Evolutionary conservation across 2,113 vertebrate species (phyloP), one percentile per base, ranked within the genome.

Genomic region (Erinaceus europaeus): DNA sequence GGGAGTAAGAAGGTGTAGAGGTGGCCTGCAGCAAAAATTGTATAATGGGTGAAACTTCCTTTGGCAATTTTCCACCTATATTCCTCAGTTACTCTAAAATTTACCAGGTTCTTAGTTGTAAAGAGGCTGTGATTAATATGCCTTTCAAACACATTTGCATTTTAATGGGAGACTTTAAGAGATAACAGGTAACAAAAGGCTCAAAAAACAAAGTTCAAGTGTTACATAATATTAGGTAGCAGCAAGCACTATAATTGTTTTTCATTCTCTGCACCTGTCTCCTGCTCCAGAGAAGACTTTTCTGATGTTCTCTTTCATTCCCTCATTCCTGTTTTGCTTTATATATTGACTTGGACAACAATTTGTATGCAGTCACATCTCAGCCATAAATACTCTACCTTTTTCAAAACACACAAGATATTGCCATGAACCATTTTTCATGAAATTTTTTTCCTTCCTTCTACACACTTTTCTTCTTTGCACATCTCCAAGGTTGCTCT

Each of bases 131-230:
- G 81, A 90, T 92, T 93, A 94, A 93, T 82, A 72, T 4, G 89
- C 48, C 32, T 94, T 93, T 48, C 29, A 90, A 91, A 25, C 74
- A 25, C 42, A 94, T 81, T 94, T 94, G 42, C 85, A 93, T 94
- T 89, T 94, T 85, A 94, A 90, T 93, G 53, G 46, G 44, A 53
- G 44, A 74, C n/a, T 76, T 50, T 42, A 57, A 62, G 55, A 86
- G 17, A 89, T 67, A 78, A 68, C 53, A 93, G 8, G 59, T 67
- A 93, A 87, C 72, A 77, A 67, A 89, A 74, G 53, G 81, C 73
- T 71, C 8, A 38, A 75, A 83, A 94, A 86, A 83, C 27, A 53
- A 80, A 84, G 23, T 76, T 88, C 25, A 84, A 86, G 57, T 81
- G 14, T 23, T 75, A 42, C 75, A 62, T 27, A 44, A 64, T 71